Evolutionary conservation across 2,888 invertebrate species (phyloP).

Genomic region (Clusia tigrina): DNA sequence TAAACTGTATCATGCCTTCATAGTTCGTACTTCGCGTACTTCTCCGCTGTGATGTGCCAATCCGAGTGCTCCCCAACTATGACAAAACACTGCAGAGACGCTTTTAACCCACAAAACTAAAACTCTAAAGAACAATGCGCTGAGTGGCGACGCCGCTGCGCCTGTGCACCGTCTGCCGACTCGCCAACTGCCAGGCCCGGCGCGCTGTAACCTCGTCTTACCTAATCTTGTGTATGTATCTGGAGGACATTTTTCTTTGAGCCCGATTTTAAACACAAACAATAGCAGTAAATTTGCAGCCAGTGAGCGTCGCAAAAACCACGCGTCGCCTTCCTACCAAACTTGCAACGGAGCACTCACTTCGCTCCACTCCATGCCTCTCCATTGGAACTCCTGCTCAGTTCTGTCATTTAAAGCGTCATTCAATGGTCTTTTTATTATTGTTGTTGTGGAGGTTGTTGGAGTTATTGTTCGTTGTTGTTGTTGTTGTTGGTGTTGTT

Average conservation of each 20-base stretch:
- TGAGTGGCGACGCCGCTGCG: neutral
- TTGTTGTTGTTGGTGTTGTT: neutral
- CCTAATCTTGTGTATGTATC: neutral
- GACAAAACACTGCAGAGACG: constrained; percentile 8
- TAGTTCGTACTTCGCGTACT: neutral
- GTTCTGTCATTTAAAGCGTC: neutral
- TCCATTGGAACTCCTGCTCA: too few species aligned
- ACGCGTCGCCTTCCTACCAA: neutral
- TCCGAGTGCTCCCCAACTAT: neutral
- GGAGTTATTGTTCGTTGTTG: neutral
- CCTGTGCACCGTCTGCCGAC: neutral
- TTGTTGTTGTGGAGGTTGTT: neutral
- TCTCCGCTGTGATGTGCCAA: neutral
- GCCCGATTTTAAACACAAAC: neutral
- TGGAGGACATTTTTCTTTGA: constrained; percentile 7
- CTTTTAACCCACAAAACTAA: constrained; percentile 40
- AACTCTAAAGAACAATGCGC: constrained; percentile 35
- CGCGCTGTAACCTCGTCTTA: neutral
- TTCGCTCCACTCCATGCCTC: too few species aligned
- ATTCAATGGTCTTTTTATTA: constrained; percentile 2
- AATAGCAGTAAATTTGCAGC: constrained; percentile 5
- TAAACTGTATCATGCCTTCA: neutral
- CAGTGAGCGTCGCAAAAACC: neutral
- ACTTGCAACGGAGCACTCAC: neutral
- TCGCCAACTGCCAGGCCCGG: neutral